Percentiles rank a stretch among this genome's conserved stretches.
Conservation (phyloP, 2,888 invertebrate species). For the Acronicta leporina region DNA sequence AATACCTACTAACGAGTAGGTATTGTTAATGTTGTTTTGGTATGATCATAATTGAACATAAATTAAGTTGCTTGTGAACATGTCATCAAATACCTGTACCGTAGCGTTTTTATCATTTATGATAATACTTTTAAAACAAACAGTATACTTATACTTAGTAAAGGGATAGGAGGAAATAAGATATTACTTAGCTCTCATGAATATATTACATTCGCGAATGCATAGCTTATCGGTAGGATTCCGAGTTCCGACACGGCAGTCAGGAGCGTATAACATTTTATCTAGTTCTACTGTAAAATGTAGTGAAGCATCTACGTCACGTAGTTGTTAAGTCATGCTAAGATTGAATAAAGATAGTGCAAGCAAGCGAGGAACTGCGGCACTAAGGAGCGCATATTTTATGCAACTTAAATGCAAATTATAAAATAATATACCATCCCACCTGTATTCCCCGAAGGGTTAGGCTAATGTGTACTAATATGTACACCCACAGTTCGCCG, state of each 20-base stretch:
- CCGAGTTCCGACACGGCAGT: slow-evolving; percentile 8
- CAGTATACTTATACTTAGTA: not conserved
- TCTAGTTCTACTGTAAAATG: slow-evolving; percentile 25
- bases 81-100: slow-evolving; percentile 1
- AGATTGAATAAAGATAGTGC: slow-evolving; percentile 53
- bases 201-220: not conserved
- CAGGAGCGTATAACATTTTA: slow-evolving; percentile 22
- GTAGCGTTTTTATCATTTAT: slow-evolving; percentile 1
- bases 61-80: not conserved
- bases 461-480: no score
- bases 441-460: no score
- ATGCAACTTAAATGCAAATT: slow-evolving; percentile 60
- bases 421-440: no score
- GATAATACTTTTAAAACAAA: not conserved
- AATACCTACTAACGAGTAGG: no score
- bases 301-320: slow-evolving; percentile 37
- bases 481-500: no score
- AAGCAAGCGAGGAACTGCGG: slow-evolving; percentile 41
- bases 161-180: no score
- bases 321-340: slow-evolving; percentile 44
- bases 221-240: not conserved
- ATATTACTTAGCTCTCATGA: not conserved
- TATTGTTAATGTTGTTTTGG: no score
- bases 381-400: slow-evolving; percentile 61
- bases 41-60: not conserved